Percentiles rank a stretch among this genome's conserved stretches.
Evolutionary conservation across 1,140 invertebrate genomes (phyloP).

Genomic region (Vanessa tameamea): DNA sequence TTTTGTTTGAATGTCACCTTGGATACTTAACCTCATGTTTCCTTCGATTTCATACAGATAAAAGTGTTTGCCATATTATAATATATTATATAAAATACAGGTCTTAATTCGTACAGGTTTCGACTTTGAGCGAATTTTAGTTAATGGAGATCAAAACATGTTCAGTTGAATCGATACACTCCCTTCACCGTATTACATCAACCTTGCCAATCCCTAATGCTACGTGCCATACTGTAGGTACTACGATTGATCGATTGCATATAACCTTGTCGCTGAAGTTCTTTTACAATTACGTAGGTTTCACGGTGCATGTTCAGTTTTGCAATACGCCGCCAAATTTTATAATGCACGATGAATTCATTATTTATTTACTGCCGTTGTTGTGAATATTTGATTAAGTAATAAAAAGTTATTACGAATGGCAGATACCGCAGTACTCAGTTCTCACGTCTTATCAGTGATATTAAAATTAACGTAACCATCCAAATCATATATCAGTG

Average conservation of each 20-base stretch:
- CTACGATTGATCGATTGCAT: constrained; percentile 34
- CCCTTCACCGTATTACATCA: constrained; percentile 29
- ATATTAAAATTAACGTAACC: too few relatives aligned
- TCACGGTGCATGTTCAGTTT: constrained; percentile 28
- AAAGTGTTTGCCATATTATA: constrained; percentile 12
- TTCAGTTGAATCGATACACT: constrained; percentile 22
- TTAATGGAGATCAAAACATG: constrained; percentile 6
- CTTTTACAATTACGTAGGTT: constrained; percentile 33
- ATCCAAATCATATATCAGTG: too few relatives aligned
- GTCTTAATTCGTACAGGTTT: neutral
- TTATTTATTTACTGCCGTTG: neutral
- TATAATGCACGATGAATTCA: neutral
- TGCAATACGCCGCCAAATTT: constrained; percentile 22
- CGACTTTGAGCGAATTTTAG: neutral
- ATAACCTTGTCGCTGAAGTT: constrained; percentile 35
- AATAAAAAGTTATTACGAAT: too few relatives aligned
- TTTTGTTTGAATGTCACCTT: constrained; percentile 40
- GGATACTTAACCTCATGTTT: constrained; percentile 34
- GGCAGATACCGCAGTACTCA: too few relatives aligned
- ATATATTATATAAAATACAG: neutral
- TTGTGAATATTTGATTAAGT: too few relatives aligned
- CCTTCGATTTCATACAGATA: constrained; percentile 31
- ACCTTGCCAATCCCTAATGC: constrained; percentile 35
- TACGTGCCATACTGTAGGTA: constrained; percentile 26
- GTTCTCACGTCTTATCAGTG: too few relatives aligned